phyloP scores from a whole-genome alignment of 2,888 invertebrate species.

The Eristalis intricaria region DNA sequence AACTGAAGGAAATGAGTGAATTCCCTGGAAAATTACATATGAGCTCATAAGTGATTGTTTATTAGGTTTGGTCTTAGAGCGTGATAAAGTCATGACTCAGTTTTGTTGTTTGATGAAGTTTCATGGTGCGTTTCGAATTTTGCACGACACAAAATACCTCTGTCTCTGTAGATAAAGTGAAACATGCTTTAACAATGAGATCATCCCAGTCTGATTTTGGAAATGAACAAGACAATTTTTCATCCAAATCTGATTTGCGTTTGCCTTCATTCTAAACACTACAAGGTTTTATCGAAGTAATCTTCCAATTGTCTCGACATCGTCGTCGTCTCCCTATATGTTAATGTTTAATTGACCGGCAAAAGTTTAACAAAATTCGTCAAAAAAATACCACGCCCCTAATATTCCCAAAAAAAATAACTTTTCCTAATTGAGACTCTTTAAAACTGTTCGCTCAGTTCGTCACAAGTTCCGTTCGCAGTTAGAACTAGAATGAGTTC shows the following conservation, averaged over 20 bases:
- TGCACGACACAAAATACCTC: not conserved
- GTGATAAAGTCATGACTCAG: too few relatives aligned
- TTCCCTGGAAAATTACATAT: too few relatives aligned
- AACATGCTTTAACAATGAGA: not conserved
- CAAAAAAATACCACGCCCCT: not conserved
- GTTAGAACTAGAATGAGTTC: not conserved
- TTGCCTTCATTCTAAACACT: not conserved
- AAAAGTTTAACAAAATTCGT: not conserved
- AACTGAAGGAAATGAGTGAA: too few relatives aligned
- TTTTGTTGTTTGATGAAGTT: too few relatives aligned
- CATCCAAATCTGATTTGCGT: not conserved
- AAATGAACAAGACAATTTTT: not conserved
- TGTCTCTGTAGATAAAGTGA: not conserved
- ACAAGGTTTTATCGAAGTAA: not conserved
- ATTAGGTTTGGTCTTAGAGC: too few relatives aligned
- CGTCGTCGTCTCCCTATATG: not conserved
- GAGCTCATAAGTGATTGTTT: too few relatives aligned
- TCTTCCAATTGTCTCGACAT: not conserved
- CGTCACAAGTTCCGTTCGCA: not conserved
- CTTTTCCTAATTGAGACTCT: not conserved
- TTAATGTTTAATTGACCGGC: conserved; percentile 21
- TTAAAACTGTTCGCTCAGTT: too few relatives aligned
- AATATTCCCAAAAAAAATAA: not conserved
- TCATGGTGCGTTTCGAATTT: too few relatives aligned
- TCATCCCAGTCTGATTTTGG: not conserved